phyloP scores from a whole-genome alignment of 1,140 invertebrate genomes.

The Trichonephila inaurata region DNA sequence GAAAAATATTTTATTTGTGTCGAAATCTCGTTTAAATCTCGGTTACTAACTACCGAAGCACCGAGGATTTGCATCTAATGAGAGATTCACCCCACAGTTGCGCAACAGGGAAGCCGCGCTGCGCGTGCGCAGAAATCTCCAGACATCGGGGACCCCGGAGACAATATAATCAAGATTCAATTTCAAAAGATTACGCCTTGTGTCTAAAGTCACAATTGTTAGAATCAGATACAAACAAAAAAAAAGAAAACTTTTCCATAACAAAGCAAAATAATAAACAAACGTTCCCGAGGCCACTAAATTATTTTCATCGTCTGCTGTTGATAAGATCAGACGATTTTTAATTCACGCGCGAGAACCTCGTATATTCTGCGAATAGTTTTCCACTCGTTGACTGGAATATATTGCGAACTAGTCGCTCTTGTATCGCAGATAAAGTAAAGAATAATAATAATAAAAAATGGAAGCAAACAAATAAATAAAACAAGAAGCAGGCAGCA shows the following conservation, averaged over 20 bases:
- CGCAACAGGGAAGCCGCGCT: not conserved
- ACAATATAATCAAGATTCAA: not conserved
- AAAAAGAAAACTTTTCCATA: not conserved
- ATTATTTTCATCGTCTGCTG: conserved; percentile 21
- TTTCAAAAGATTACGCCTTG: not conserved
- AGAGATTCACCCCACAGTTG: not conserved
- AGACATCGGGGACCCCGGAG: not conserved
- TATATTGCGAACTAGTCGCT: not conserved
- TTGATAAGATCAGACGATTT: conserved; percentile 26
- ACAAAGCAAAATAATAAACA: not conserved
- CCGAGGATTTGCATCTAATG: no score
- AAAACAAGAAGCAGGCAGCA: conserved; percentile 7
- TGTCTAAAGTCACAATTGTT: not conserved
- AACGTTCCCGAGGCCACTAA: not conserved
- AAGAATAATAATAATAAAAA: not conserved
- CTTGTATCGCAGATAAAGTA: not conserved
- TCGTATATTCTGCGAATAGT: conserved; percentile 19
- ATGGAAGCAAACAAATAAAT: not conserved
- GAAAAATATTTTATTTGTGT: no score
- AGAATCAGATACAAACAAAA: not conserved
- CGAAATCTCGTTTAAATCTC: no score
- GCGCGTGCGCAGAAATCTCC: not conserved
- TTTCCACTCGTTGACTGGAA: not conserved
- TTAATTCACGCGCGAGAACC: not conserved
- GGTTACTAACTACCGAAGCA: no score